These are phyloP conservation scores for Clanis bilineata DNA, from an alignment of 2,888 invertebrate species.

Conservation along the genomic window DNA sequence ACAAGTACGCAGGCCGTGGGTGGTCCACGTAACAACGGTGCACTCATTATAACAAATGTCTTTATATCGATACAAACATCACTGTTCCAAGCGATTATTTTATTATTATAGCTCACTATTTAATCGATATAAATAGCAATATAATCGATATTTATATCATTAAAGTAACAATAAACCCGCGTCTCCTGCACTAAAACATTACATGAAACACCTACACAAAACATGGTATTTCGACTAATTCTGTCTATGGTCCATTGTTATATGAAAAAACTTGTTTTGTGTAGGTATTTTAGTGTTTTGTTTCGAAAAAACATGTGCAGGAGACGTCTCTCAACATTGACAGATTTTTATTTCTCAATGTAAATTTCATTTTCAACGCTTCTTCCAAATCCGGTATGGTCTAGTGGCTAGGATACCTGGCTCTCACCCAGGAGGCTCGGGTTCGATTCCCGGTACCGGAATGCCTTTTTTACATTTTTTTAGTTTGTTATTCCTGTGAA, in stretches of 20 bases:
- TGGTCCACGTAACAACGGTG: slow-evolving; percentile 24
- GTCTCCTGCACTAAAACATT: no score
- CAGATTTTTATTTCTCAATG: not conserved
- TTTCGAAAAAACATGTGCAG: no score
- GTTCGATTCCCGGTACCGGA: slow-evolving; percentile 80
- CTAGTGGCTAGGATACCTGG: slow-evolving; percentile 88
- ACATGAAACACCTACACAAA: no score
- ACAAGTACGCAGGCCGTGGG: slow-evolving; percentile 26
- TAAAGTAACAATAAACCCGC: not conserved
- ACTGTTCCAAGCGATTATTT: slow-evolving; percentile 2
- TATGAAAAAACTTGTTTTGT: no score
- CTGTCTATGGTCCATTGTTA: no score
- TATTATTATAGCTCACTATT: not conserved
- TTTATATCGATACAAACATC: slow-evolving; percentile 13
- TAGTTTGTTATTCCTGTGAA: slow-evolving; percentile 27
- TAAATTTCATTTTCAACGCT: not conserved
- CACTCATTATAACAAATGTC: slow-evolving; percentile 18
- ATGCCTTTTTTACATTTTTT: slow-evolving; percentile 29
- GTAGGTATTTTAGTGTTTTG: no score
- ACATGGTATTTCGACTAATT: no score
- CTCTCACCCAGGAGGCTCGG: slow-evolving; percentile 86
- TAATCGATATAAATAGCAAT: not conserved
- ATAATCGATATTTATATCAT: not conserved
- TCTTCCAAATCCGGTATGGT: slow-evolving; percentile 65
- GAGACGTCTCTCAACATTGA: no score